phyloP scores from a whole-genome alignment of 2,113 vertebrate genomes.

The Taurulus bubalis region DNA sequence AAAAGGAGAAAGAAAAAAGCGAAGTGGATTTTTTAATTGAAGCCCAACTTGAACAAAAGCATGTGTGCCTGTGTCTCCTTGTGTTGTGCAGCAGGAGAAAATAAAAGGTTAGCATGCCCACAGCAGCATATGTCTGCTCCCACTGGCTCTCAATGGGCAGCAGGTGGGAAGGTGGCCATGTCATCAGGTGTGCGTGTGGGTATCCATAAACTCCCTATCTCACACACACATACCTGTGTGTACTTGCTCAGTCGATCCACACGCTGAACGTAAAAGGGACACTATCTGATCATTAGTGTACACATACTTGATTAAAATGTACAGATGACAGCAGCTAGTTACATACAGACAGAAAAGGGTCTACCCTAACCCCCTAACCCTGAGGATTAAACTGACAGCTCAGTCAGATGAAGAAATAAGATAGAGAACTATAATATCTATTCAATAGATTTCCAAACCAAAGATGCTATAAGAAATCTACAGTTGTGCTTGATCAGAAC shows the following conservation, averaged over 20 bases:
- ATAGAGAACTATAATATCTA: constrained; percentile 3
- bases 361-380: too few species aligned
- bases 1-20: constrained; percentile 27
- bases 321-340: neutral
- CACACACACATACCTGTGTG: constrained; percentile 11
- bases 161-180: constrained; percentile 68
- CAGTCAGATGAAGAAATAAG: constrained; percentile 6
- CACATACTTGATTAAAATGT: constrained; percentile 2
- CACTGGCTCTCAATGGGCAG: constrained; percentile 66
- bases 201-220: constrained; percentile 18
- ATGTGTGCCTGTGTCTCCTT: constrained; percentile 60
- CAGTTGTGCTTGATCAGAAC: constrained; percentile 47
- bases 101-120: constrained; percentile 78
- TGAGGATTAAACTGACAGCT: neutral
- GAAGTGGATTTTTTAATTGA: constrained; percentile 74
- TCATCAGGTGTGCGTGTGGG: neutral
- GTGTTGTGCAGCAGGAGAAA: constrained; percentile 49
- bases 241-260: constrained; percentile 1
- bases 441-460: constrained; percentile 8
- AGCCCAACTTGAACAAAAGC: constrained; percentile 70
- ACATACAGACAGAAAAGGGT: neutral
- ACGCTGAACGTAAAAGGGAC: constrained; percentile 2
- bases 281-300: neutral
- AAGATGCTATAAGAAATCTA: constrained; percentile 27
- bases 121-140: constrained; percentile 71